Conservation (phyloP, 2,888 invertebrate species). For the Andrena camellia region DNA sequence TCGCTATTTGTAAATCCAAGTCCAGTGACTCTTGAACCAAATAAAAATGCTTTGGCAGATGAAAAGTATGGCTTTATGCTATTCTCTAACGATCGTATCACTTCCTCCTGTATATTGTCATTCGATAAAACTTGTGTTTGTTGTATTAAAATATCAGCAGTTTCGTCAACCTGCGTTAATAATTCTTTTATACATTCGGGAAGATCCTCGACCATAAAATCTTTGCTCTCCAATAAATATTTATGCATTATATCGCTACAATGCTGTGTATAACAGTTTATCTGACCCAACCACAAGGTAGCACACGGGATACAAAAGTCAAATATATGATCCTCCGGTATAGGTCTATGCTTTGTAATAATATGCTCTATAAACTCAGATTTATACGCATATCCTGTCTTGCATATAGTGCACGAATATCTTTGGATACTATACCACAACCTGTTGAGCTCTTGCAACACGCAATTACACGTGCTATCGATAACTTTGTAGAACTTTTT, state of each 20-base stretch:
- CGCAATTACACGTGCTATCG: neutral
- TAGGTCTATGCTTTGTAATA: constrained; percentile 18
- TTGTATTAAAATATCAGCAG: constrained; percentile 52
- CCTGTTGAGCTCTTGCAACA: constrained; percentile 31
- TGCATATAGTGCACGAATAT: constrained; percentile 68
- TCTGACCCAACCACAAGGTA: constrained; percentile 68
- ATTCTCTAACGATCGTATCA: constrained; percentile 68
- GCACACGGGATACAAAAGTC: constrained; percentile 75
- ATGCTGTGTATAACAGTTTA: constrained; percentile 64
- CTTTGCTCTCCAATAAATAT: constrained; percentile 68
- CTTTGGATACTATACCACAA: constrained; percentile 68
- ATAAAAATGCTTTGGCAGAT: constrained; percentile 85
- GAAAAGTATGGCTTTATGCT: constrained; percentile 64
- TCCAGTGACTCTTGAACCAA: constrained; percentile 88
- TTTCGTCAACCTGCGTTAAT: constrained; percentile 27
- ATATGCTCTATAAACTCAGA: constrained; percentile 69
- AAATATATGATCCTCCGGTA: neutral
- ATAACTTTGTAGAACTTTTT: neutral
- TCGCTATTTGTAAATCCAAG: constrained; percentile 83
- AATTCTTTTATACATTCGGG: constrained; percentile 46
- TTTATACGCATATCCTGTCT: constrained; percentile 48
- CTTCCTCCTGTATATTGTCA: constrained; percentile 49
- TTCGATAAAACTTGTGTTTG: constrained; percentile 49
- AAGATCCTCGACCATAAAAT: constrained; percentile 65
- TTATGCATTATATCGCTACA: constrained; percentile 68